Evolutionary conservation across 2,888 invertebrate species (phyloP), one percentile per base, ranked within the genome.

Genomic region (Xylophagus ater): DNA sequence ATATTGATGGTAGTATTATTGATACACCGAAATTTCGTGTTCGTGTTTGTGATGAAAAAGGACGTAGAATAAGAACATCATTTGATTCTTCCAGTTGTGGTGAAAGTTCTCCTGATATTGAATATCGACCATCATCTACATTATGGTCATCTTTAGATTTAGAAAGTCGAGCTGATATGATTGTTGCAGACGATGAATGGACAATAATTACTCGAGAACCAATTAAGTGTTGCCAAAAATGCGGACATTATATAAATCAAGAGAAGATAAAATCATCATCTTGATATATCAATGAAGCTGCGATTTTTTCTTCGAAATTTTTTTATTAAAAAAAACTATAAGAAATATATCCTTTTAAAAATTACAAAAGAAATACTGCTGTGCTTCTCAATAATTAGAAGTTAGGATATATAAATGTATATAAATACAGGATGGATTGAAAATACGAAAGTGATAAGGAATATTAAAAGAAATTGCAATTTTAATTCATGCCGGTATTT

Each of bases 1-100:
- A 31, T 19, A 8, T n/a, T n/a, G n/a, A n/a, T n/a, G n/a, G n/a
- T n/a, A n/a, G 42, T 41, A n/a, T 43, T 40, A 7, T 45, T 44
- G 29, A 29, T 9, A 10, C 6, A 6, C 39, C 44, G 3, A 44
- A 40, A 36, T 14, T 44, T 3, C 41, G 41, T 3, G 39, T 53
- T 9, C 38, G 49, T 5, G 45, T 53, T 17, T 41, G 43, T 25
- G 49, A 53, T 36, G 52, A 53, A 33, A 34, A 46, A 17, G 50
- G 51, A 1, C 41, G 47, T 14, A 44, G 48, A 8, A 47, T 52
- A 2, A 41, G 37, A 6, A 44, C 47, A 19, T 49, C 50, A 15
- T 50, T 49, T 31, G 51, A 53, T 36, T 21, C 32, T 4, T 44
- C 44, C 2, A 30, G 37, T 13, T 35, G 20, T 13, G 44, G 41